Conservation (phyloP, 1,140 invertebrate genomes). For the Patella vulgata region DNA sequence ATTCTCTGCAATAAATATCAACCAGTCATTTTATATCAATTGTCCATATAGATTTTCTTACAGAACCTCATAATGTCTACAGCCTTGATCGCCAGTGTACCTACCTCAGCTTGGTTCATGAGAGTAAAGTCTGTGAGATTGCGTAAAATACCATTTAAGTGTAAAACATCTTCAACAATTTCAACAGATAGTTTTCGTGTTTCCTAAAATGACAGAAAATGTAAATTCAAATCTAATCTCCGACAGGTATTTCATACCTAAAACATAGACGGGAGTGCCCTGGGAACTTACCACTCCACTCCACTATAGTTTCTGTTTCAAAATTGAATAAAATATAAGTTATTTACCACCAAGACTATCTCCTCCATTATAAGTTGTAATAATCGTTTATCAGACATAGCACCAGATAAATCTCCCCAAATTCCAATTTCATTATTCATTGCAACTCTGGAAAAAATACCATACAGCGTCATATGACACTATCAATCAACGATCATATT, state of each 20-base stretch:
- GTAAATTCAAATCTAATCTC: not conserved
- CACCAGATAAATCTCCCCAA: constrained; percentile 20
- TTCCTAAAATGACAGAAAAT: constrained; percentile 16
- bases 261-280: too few species aligned
- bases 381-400: constrained; percentile 33
- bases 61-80: too few species aligned
- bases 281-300: too few species aligned
- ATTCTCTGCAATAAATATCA: constrained; percentile 14
- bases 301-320: too few species aligned
- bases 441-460: constrained; percentile 24
- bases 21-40: too few species aligned
- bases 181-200: constrained; percentile 31
- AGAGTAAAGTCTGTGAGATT: constrained; percentile 24
- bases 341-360: constrained; percentile 45
- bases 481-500: constrained; percentile 5
- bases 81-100: too few species aligned
- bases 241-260: not conserved
- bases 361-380: constrained; percentile 48
- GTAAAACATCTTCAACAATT: constrained; percentile 30
- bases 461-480: not conserved
- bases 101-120: constrained; percentile 40
- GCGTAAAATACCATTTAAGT: constrained; percentile 33
- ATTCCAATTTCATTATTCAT: constrained; percentile 28
- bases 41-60: too few species aligned
- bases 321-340: too few species aligned